Conservation (phyloP, 2,113 vertebrate species). For the Madoqua kirkii region DNA sequence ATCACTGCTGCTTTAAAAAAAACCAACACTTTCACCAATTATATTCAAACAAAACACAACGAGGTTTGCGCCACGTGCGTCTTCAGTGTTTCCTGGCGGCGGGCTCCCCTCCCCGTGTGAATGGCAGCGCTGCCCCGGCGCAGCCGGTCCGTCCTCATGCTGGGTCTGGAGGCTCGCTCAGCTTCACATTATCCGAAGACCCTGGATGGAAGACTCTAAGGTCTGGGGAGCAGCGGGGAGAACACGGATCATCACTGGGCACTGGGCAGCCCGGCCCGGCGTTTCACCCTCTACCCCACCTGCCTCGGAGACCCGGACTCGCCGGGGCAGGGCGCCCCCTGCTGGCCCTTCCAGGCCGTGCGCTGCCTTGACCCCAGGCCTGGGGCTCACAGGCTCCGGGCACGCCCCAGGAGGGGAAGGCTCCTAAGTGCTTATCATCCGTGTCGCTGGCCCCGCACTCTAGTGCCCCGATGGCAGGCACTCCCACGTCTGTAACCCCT, state of each 20-base stretch:
- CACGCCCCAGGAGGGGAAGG: neutral
- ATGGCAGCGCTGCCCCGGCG: constrained; percentile 57
- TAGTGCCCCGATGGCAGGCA: neutral
- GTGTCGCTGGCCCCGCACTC: neutral
- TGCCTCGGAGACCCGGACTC: accelerated
- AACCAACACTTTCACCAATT: constrained; percentile 80
- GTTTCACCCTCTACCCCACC: too few relatives aligned
- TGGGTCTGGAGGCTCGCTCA: constrained; percentile 73
- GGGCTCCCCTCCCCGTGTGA: constrained; percentile 77
- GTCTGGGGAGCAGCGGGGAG: constrained; percentile 82
- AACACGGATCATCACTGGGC: neutral
- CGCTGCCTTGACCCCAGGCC: accelerated
- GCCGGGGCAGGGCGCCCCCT: neutral
- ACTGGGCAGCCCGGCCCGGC: accelerated
- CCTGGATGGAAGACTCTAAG: constrained; percentile 97
- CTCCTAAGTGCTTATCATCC: neutral
- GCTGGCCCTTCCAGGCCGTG: too few relatives aligned
- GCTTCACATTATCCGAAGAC: constrained; percentile 97
- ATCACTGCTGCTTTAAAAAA: constrained; percentile 78
- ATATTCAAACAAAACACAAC: constrained; percentile 67
- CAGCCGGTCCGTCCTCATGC: constrained; percentile 71
- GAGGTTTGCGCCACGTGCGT: constrained; percentile 63
- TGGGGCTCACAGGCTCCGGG: neutral
- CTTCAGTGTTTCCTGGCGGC: constrained; percentile 82
- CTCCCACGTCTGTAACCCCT: too few relatives aligned